These are phyloP conservation scores for Sus scrofa DNA, from an alignment of 2,113 vertebrate species.

Conservation along the genomic window T2T-Sscrofa CM000828.6:73744001-73744500, in stretches of 20 bases:
- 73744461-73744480: too few species aligned
- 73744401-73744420: background rate
- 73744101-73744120: background rate
- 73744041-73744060: background rate
- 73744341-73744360: background rate
- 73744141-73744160: background rate
- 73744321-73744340: background rate
- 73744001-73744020: background rate
- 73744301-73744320: background rate
- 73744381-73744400: background rate
- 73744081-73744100: background rate
- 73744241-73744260: background rate
- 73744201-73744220: fast-evolving
- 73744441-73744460: background rate
- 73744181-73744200: too few species aligned
- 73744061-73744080: background rate
- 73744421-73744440: background rate
- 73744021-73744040: background rate
- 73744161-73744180: background rate
- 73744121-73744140: background rate
- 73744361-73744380: background rate
- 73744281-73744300: background rate
- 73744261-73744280: too few species aligned
- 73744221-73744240: background rate
- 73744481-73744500: fast-evolving